These are phyloP conservation scores for Podocnemis expansa DNA, from an alignment of 2,113 vertebrate genomes.

Conservation along the genomic window DNA sequence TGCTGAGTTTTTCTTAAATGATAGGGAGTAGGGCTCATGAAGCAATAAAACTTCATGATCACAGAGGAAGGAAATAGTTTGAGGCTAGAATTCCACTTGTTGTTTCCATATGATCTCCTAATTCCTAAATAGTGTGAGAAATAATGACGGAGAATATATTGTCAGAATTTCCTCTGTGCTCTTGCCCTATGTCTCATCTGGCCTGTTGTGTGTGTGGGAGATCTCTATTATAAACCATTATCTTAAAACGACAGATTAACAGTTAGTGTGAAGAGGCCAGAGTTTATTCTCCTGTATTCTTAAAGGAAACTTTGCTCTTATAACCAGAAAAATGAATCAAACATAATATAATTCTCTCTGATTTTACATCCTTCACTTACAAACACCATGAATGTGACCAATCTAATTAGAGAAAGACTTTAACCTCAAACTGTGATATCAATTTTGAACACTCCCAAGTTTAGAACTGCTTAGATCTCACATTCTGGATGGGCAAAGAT, in stretches of 20 bases:
- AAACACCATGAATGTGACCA: neutral
- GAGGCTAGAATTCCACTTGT: slow-evolving; percentile 57
- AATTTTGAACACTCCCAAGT: neutral
- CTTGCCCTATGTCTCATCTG: slow-evolving; percentile 26
- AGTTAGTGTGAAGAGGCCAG: slow-evolving; percentile 6
- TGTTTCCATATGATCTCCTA: slow-evolving; percentile 71
- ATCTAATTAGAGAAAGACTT: neutral
- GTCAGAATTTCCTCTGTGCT: slow-evolving; percentile 56
- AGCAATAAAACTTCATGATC: slow-evolving; percentile 71
- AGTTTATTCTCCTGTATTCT: slow-evolving; percentile 5
- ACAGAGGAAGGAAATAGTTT: slow-evolving; percentile 66
- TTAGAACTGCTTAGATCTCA: neutral
- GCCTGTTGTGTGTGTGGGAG: neutral
- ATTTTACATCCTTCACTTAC: neutral
- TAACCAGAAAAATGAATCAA: neutral
- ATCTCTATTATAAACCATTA: slow-evolving; percentile 44
- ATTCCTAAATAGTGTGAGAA: slow-evolving; percentile 73
- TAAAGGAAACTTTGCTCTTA: slow-evolving; percentile 25
- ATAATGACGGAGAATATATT: slow-evolving; percentile 68
- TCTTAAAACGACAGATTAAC: slow-evolving; percentile 21
- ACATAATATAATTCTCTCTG: neutral
- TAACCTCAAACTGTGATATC: neutral
- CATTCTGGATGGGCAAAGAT: neutral
- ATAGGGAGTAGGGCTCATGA: slow-evolving; percentile 61
- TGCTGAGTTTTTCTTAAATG: slow-evolving; percentile 68